Evolutionary conservation across 2,888 invertebrate genomes (phyloP).

Genomic region (Drosophila subquinaria): DNA sequence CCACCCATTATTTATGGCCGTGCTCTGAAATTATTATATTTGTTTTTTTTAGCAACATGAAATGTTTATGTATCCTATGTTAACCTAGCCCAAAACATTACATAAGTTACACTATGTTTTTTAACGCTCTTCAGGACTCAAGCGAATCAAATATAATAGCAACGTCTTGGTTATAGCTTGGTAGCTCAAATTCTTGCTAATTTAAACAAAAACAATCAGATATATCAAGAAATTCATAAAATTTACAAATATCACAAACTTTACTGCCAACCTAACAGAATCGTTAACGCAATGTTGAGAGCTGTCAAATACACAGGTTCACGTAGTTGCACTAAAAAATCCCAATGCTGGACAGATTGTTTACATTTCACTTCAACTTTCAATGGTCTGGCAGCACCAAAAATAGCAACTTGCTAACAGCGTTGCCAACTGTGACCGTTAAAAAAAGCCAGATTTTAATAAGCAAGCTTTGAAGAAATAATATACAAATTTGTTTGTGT

Average conservation of each 20-base stretch:
- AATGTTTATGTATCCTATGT: slow-evolving; percentile 24
- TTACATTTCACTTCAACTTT: not conserved
- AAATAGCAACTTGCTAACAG: no score
- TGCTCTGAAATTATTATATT: slow-evolving; percentile 6
- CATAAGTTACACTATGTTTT: slow-evolving; percentile 59
- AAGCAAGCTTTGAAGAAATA: no score
- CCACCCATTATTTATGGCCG: slow-evolving; percentile 86
- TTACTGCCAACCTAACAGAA: slow-evolving; percentile 32
- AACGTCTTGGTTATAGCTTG: not conserved
- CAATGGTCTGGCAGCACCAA: not conserved
- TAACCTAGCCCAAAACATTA: slow-evolving; percentile 56
- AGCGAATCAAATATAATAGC: not conserved
- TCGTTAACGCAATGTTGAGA: slow-evolving; percentile 14
- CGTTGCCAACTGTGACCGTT: no score
- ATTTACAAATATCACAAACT: slow-evolving; percentile 38
- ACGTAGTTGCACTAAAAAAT: slow-evolving; percentile 21
- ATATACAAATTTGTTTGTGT: no score
- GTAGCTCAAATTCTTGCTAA: not conserved
- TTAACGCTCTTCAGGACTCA: not conserved
- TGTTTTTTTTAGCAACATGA: not conserved
- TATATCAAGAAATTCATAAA: not conserved
- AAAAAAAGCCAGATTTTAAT: no score
- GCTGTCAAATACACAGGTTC: not conserved
- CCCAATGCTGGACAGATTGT: not conserved
- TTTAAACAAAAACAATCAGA: not conserved